A percentile compares a stretch with the other conserved stretches of the same genome.
These are phyloP conservation scores for Grammomys surdaster DNA, from an alignment of 2,113 vertebrate genomes.

Conservation along the genomic window DNA sequence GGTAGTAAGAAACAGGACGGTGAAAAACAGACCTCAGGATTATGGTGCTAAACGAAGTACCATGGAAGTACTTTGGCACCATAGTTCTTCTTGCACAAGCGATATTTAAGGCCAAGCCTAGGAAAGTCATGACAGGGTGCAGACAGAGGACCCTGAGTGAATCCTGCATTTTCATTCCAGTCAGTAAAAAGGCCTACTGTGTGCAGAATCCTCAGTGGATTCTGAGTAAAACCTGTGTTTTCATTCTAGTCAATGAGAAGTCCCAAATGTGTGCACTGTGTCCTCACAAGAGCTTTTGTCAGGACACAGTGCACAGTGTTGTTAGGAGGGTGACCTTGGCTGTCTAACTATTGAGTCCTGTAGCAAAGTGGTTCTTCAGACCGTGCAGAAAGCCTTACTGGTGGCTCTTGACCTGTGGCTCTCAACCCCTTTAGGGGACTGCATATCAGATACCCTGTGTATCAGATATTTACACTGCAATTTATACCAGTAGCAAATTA, in stretches of 20 bases:
- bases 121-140: neutral
- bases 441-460: neutral
- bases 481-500: neutral
- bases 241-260: neutral
- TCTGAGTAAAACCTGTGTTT: neutral
- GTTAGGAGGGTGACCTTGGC: neutral
- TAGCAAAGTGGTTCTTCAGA: slow-evolving; percentile 1
- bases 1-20: neutral
- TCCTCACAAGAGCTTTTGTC: neutral
- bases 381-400: neutral
- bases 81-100: neutral
- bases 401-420: neutral
- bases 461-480: neutral
- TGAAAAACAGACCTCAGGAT: neutral
- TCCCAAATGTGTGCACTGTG: neutral
- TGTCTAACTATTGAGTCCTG: neutral
- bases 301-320: neutral
- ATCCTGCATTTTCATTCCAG: neutral
- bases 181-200: neutral
- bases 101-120: slow-evolving; percentile 21
- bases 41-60: neutral
- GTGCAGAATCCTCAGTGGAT: neutral
- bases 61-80: too few species aligned
- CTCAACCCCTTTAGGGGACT: neutral
- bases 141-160: neutral